Evolutionary conservation across 2,888 invertebrate species (phyloP).

Genomic region (Conistra vaccinii): DNA sequence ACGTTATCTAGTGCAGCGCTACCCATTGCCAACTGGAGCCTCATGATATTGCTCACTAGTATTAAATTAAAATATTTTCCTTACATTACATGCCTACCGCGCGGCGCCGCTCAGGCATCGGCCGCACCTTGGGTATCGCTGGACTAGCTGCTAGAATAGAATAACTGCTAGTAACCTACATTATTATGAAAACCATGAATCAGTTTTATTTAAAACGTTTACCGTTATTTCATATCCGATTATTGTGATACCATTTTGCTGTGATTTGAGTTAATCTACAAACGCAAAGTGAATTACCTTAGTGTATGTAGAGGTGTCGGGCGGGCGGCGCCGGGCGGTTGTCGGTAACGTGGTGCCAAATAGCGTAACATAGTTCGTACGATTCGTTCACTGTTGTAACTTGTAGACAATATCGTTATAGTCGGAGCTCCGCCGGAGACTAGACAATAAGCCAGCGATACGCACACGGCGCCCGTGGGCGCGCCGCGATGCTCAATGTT

Average conservation of each 20-base stretch:
- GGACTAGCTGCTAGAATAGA: slow-evolving; percentile 1
- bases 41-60: neutral
- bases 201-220: slow-evolving; percentile 5
- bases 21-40: slow-evolving; percentile 8
- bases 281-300: slow-evolving; percentile 47
- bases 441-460: slow-evolving; percentile 74
- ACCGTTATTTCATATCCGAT: slow-evolving; percentile 23
- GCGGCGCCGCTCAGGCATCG: neutral
- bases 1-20: slow-evolving; percentile 9
- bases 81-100: neutral
- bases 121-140: neutral
- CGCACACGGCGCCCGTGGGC: slow-evolving; percentile 60
- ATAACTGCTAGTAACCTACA: neutral
- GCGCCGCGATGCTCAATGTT: slow-evolving; percentile 57
- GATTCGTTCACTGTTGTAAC: slow-evolving; percentile 44
- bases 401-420: slow-evolving; percentile 48
- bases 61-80: neutral
- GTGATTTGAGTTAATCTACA: slow-evolving; percentile 72
- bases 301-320: slow-evolving; percentile 22
- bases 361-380: slow-evolving; percentile 66
- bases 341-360: slow-evolving; percentile 75
- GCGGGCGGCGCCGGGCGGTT: slow-evolving; percentile 1
- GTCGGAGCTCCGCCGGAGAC: slow-evolving; percentile 40
- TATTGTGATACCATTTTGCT: slow-evolving; percentile 69
- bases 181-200: neutral